Conservation (phyloP, 1,140 invertebrate genomes). For the Eriocheir sinensis region DNA sequence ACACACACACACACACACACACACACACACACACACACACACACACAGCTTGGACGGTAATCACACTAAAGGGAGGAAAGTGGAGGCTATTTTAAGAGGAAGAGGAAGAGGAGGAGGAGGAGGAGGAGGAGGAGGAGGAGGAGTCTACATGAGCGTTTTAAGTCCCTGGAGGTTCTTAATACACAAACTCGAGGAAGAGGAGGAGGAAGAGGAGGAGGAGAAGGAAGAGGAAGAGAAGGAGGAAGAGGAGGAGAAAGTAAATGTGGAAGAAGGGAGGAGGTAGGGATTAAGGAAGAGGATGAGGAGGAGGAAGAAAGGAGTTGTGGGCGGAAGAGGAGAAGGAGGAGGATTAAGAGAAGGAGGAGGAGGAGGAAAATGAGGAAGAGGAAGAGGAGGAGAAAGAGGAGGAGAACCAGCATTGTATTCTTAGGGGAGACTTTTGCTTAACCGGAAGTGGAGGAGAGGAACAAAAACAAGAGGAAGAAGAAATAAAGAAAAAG, state of each 20-base stretch:
- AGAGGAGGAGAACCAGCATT: neutral
- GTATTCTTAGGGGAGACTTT: neutral
- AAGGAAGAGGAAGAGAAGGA: too few species aligned
- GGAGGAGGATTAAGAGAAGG: neutral
- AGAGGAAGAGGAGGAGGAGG: neutral
- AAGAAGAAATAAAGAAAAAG: too few species aligned
- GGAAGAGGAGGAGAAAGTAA: too few species aligned
- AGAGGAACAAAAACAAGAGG: too few species aligned
- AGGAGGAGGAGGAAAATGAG: neutral
- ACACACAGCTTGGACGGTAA: neutral
- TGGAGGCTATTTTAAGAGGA: neutral
- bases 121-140: neutral
- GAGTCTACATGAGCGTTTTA: neutral
- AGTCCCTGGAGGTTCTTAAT: conserved; percentile 24
- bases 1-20: conserved; percentile 14
- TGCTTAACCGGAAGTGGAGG: too few species aligned
- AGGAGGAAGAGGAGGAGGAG: too few species aligned
- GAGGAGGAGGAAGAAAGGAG: neutral
- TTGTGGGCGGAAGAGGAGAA: neutral
- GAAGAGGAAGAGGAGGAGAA: neutral
- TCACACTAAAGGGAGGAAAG: neutral
- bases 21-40: neutral
- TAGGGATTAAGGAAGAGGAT: neutral
- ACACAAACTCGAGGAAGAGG: neutral
- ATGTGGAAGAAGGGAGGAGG: too few species aligned